These are phyloP conservation scores for Arctocebus calabarensis DNA, from an alignment of 2,797 vertebrate species.

Conservation along the genomic window DNA sequence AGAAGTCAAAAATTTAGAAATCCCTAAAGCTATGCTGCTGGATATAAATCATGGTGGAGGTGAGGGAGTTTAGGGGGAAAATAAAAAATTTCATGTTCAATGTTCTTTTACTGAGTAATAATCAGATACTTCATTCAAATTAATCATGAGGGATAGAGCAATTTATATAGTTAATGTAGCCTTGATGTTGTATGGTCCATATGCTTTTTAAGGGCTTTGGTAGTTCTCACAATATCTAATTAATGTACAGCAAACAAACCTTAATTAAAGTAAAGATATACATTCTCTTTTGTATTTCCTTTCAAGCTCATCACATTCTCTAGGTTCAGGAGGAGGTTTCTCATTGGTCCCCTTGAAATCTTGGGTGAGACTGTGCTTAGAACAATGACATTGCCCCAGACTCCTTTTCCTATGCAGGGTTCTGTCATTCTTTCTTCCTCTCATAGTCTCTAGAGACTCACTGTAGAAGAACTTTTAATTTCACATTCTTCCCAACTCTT, in stretches of 20 bases:
- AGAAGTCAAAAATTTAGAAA: too few species aligned
- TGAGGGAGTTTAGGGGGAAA: neutral
- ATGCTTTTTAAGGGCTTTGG: neutral
- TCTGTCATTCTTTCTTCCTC: neutral
- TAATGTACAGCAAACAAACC: neutral
- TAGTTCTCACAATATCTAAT: neutral
- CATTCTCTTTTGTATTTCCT: neutral
- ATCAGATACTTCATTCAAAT: constrained; percentile 18
- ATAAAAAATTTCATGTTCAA: neutral
- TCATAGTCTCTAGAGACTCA: neutral
- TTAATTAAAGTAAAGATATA: neutral
- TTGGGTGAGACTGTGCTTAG: neutral
- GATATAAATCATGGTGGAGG: neutral
- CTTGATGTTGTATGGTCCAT: neutral
- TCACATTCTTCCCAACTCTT: neutral
- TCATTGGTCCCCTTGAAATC: neutral
- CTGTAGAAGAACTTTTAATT: neutral
- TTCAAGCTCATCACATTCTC: neutral
- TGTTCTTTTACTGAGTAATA: neutral
- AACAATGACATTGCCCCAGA: neutral
- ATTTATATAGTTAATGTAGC: neutral
- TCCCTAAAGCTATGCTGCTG: too few species aligned
- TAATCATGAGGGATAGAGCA: neutral
- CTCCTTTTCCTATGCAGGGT: neutral
- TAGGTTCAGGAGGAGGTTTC: neutral